Evolutionary conservation across 1,140 invertebrate genomes (phyloP), one percentile per base, ranked within the genome.

Genomic region (Campoletis sonorensis): DNA sequence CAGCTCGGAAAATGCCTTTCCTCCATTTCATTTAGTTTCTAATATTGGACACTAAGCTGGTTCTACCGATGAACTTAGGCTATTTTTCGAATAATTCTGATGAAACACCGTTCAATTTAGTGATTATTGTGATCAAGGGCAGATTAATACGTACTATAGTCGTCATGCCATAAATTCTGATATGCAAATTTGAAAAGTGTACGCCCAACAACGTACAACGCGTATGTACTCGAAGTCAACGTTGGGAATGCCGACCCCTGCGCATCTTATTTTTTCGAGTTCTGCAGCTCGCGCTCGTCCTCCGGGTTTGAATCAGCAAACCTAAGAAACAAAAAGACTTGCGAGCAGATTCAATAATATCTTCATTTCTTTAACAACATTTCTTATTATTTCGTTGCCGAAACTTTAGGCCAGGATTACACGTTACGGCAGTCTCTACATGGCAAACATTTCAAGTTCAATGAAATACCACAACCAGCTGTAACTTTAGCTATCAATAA

Each of bases 121-220:
- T n/a, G 54, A n/a, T 82, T 85, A 87, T 85, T 83, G 61, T 82
- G 85, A 88, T 88, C 82, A 85, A 80, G 82, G 78, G 77, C 79
- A 80, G 82, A 84, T 71, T 80, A 67, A 58, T 23, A 27, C 13
- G 30, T 15, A 15, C 61, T 8, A 27, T 8, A 83, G 61, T 83
- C 70, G 79, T 72, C 54, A 80, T 67, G 82, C 82, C 81, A 86
- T 86, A 86, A 87, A 87, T 88, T 86, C 83, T 86, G 27, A 70
- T 86, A 88, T 88, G 86, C 84, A 86, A 87, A 88, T 88, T 86
- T 87, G 87, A 88, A 87, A 88, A 88, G 83, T 80, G 82, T 70
- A 58, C 79, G 77, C 27, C 33, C 45, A 16, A 18, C 45, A 3
- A n/a, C n/a, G 67, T 79, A 64, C 33, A 61, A 75, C 54, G 72